phyloP scores from a whole-genome alignment of 2,888 invertebrate genomes.

The Pheosia gnoma region DNA sequence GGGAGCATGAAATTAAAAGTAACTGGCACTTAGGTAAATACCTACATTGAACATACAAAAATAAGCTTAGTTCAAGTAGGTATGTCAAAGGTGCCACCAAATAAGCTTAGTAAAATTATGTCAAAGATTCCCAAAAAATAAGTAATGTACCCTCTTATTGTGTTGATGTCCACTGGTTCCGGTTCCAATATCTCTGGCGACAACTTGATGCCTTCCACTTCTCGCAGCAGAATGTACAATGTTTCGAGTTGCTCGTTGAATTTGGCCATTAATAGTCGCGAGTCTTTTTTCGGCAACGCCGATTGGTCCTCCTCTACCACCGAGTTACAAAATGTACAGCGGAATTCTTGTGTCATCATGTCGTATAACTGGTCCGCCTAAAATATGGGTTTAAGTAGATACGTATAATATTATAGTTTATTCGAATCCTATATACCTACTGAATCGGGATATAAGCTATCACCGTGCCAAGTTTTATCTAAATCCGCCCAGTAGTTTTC shows the following conservation, averaged over 20 bases:
- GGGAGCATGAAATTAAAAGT: too few relatives aligned
- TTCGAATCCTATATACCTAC: too few relatives aligned
- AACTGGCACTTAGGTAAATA: too few relatives aligned
- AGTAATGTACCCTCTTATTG: slow-evolving; percentile 88
- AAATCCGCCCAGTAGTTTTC: too few relatives aligned
- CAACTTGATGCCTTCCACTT: slow-evolving; percentile 96
- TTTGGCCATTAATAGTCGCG: slow-evolving; percentile 93
- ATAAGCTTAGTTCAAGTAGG: too few relatives aligned
- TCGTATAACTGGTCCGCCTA: slow-evolving; percentile 95
- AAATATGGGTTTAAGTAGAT: background rate
- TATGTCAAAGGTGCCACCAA: too few relatives aligned
- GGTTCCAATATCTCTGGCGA: slow-evolving; percentile 97
- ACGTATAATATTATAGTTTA: too few relatives aligned
- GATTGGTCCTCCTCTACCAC: slow-evolving; percentile 97
- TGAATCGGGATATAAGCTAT: too few relatives aligned
- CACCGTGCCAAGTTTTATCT: too few relatives aligned
- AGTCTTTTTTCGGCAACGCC: slow-evolving; percentile 96
- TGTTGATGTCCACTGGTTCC: slow-evolving; percentile 95
- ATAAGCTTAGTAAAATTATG: too few relatives aligned
- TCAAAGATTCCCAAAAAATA: background rate
- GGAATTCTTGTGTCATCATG: slow-evolving; percentile 92
- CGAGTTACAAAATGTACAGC: slow-evolving; percentile 95
- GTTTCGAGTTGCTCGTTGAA: slow-evolving; percentile 98
- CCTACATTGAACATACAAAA: too few relatives aligned
- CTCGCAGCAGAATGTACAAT: slow-evolving; percentile 93